phyloP scores from a whole-genome alignment of 2,797 vertebrate species.

The Phataginus tricuspis region DNA sequence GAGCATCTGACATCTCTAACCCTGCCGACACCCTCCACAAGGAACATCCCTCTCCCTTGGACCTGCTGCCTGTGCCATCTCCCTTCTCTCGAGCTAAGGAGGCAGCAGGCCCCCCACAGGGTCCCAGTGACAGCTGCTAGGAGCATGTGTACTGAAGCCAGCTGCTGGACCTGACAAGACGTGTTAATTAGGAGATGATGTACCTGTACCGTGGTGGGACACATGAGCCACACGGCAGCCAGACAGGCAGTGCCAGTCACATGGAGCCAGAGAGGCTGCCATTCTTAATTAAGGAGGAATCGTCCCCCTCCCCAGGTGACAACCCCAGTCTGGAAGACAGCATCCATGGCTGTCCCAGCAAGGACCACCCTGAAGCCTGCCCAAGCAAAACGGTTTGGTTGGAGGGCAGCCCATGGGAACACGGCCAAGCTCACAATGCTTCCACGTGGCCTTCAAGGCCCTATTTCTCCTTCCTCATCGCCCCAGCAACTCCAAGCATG shows the following conservation, averaged over 20 bases:
- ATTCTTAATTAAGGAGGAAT: slow-evolving; percentile 85
- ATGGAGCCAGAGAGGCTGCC: slow-evolving; percentile 51
- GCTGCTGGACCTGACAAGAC: slow-evolving; percentile 84
- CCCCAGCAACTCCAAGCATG: not conserved
- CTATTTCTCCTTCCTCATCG: not conserved
- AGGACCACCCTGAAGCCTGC: not conserved
- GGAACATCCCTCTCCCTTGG: not conserved
- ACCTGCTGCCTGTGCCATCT: not conserved
- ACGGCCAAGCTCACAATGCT: not conserved
- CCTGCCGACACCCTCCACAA: not conserved
- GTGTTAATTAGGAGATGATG: slow-evolving; percentile 88
- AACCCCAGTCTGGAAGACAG: slow-evolving; percentile 64
- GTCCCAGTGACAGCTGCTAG: slow-evolving; percentile 85
- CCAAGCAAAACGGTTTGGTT: not conserved
- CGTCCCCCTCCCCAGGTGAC: slow-evolving; percentile 76
- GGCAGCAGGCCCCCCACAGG: slow-evolving; percentile 63
- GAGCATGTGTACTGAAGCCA: slow-evolving; percentile 75
- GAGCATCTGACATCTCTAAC: not conserved
- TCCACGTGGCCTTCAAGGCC: not conserved
- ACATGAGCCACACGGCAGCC: slow-evolving; percentile 74
- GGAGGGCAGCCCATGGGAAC: not conserved
- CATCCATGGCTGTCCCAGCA: not conserved
- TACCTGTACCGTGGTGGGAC: slow-evolving; percentile 80
- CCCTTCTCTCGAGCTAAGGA: slow-evolving; percentile 25
- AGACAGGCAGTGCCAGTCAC: slow-evolving; percentile 81